phyloP scores from a whole-genome alignment of 2,113 vertebrate species.

The Alligator sinensis region DNA sequence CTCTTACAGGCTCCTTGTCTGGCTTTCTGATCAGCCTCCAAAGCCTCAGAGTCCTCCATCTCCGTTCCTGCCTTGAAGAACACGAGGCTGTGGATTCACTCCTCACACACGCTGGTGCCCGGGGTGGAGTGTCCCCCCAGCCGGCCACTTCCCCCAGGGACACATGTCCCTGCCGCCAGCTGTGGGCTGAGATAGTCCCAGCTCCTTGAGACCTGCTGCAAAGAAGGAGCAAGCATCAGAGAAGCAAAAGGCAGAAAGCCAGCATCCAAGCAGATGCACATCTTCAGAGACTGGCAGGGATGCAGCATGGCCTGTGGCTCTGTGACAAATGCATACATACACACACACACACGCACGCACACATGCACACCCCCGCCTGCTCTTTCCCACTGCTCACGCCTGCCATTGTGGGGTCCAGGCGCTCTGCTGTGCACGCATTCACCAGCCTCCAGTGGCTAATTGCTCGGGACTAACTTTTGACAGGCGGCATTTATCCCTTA shows the following conservation, averaged over 20 bases:
- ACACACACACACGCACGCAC: fast-evolving
- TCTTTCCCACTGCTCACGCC: neutral
- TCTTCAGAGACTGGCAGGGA: neutral
- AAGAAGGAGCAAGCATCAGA: neutral
- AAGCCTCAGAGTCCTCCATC: neutral
- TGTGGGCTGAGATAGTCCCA: neutral
- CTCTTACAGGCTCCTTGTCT: neutral
- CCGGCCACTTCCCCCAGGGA: too few species aligned
- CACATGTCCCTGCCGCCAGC: too few species aligned
- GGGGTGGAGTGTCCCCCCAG: too few species aligned
- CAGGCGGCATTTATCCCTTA: neutral
- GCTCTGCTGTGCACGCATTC: neutral
- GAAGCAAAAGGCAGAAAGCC: neutral
- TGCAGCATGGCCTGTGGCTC: too few species aligned
- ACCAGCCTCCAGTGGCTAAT: neutral
- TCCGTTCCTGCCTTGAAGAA: neutral
- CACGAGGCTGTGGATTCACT: neutral
- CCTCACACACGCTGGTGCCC: too few species aligned
- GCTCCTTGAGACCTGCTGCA: neutral
- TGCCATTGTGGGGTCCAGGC: neutral
- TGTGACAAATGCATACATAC: neutral
- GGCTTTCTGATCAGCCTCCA: neutral
- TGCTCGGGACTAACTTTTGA: slow-evolving; percentile 11
- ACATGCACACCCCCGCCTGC: neutral
- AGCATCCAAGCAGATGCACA: neutral